A percentile compares a stretch with the other conserved stretches of the same genome.
These are phyloP conservation scores for Lineus longissimus DNA, from an alignment of 1,140 invertebrate species.

Conservation along the genomic window DNA sequence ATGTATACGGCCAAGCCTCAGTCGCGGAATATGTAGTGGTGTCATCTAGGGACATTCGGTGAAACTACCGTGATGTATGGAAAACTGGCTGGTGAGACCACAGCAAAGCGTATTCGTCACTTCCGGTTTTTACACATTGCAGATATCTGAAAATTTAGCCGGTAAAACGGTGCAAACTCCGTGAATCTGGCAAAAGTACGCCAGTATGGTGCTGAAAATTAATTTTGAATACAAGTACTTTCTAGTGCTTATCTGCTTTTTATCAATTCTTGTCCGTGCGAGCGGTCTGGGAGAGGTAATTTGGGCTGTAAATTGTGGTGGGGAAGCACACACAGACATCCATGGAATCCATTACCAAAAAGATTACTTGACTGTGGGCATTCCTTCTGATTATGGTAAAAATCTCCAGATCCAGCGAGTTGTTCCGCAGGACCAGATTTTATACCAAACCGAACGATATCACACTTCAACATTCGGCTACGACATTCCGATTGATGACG, in stretches of 20 bases:
- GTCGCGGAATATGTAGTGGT: too few relatives aligned
- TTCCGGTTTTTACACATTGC: too few relatives aligned
- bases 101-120: too few relatives aligned
- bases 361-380: constrained; percentile 38
- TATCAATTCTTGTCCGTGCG: background rate
- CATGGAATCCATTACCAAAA: constrained; percentile 48
- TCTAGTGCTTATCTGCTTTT: background rate
- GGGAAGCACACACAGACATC: constrained; percentile 48
- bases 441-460: constrained; percentile 54
- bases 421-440: constrained; percentile 48
- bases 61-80: too few relatives aligned
- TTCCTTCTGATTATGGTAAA: constrained; percentile 51
- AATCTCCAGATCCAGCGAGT: constrained; percentile 48
- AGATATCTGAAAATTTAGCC: too few relatives aligned
- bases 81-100: too few relatives aligned
- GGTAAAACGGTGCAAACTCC: too few relatives aligned
- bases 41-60: too few relatives aligned
- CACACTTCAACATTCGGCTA: constrained; percentile 51
- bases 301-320: constrained; percentile 52
- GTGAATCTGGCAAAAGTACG: too few relatives aligned
- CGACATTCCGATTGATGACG: constrained; percentile 44
- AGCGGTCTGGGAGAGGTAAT: constrained; percentile 41
- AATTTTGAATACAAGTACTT: too few relatives aligned
- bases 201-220: too few relatives aligned
- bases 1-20: too few relatives aligned